Evolutionary conservation across 2,113 vertebrate species (phyloP), one percentile per base, ranked within the genome.

Genomic region (Chaetops frenatus): DNA sequence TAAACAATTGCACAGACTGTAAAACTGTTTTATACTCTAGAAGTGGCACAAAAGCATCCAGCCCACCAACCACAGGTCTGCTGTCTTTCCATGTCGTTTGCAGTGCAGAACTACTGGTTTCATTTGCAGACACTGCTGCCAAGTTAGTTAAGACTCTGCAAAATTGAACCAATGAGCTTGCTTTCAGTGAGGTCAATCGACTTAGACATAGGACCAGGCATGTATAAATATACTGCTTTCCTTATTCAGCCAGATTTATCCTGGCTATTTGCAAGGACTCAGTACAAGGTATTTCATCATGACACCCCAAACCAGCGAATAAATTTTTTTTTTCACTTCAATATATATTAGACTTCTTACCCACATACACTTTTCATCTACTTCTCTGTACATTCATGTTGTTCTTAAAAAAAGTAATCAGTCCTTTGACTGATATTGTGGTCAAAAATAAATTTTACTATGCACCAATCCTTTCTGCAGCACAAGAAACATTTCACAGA

Each of bases 281-380:
- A 47, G 8, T 33, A 33, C 4, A 19, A 11, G 12, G 7, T 66
- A 33, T 79, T 94, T 81, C 15, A 24, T 44, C 14, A 22, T 31
- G 12, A 38, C 76, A 64, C 15, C 31, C 4, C 5, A 15, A 79
- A 53, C 5, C 0, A 0, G 5, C 1, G 2, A 85, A 40, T 80
- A 24, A 48, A 28, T 50, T 13, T 44, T 56, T 53, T 58, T 92
- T 58, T 71, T 7, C 65, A 24, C 16, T 33, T 85, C 36, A 7
- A 3, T 51, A n/a, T 64, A 12, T 2, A n/a, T 47, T 13, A 64
- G 8, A 7, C 23, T 89, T 79, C 36, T 69, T 92, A 80, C 40
- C 15, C 23, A 53, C 4, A 35, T 23, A 65, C 1, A 15, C 6
- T 82, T 92, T 78, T 77, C 9, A 27, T 42, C 50, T 92, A 15